Conservation (phyloP, 64 coral and sea anemone genomes). For the Anthopleura sola region DNA sequence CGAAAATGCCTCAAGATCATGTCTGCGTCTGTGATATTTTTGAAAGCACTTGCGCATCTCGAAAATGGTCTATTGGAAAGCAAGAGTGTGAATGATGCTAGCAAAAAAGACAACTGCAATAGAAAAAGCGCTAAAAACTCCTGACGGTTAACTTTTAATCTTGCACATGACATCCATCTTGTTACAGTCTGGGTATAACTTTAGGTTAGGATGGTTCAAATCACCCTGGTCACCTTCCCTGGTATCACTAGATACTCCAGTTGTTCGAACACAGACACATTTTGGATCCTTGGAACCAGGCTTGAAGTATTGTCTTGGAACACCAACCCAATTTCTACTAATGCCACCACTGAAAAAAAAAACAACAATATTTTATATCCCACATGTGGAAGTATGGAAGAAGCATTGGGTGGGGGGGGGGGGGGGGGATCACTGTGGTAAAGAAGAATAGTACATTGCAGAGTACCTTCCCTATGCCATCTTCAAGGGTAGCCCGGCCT, state of each 20-base stretch:
- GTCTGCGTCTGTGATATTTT: too few relatives aligned
- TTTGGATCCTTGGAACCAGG: conserved; percentile 60
- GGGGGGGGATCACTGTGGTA: too few relatives aligned
- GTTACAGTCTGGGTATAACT: conserved; percentile 59
- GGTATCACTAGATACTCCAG: conserved; percentile 64
- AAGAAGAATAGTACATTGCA: too few relatives aligned
- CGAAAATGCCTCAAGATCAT: too few relatives aligned
- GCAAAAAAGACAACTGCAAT: background rate
- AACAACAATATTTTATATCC: too few relatives aligned
- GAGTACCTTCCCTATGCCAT: too few relatives aligned
- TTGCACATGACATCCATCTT: conserved; percentile 69
- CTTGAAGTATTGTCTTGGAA: conserved; percentile 73
- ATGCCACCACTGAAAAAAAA: conserved; percentile 58
- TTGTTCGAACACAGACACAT: conserved; percentile 67
- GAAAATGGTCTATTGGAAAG: too few relatives aligned
- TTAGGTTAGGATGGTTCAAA: conserved; percentile 65
- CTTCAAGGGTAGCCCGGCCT: too few relatives aligned
- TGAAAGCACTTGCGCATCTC: too few relatives aligned
- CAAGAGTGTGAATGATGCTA: too few relatives aligned
- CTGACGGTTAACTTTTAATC: background rate
- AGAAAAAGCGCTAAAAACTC: background rate
- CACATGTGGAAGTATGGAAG: too few relatives aligned
- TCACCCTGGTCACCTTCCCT: conserved; percentile 64
- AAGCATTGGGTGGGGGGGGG: too few relatives aligned
- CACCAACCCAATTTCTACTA: conserved; percentile 60